Base-by-base conservation (phyloP, 1,140 invertebrate species). In the Daktulosphaira vitifoliae region DNA sequence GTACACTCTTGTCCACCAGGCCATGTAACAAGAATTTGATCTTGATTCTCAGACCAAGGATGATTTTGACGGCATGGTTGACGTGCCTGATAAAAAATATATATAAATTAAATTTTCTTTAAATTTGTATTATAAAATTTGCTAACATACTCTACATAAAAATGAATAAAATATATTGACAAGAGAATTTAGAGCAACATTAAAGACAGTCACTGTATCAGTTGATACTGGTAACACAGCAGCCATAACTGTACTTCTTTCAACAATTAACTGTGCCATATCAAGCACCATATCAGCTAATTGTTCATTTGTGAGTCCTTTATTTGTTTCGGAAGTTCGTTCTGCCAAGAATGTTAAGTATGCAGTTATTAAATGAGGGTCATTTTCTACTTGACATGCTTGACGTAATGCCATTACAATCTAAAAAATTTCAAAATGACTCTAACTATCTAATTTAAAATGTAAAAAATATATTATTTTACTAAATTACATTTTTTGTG, bases 321-420 rank as follows among this genome's bases (percentile, higher is more conserved):
- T 54, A 13, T 46, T 16, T 11, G 56, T 18, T 56, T 56, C 52
- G 26, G 42, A 77, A 26, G 66, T 66, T 18, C 33, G 53, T 42
- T 66, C 66, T 0, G 90, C 83, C 11, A 96, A 80, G 75, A 93
- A 96, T 22, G 82, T 81, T 22, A 96, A 86, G 74, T 96, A 96
- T n/a, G 86, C 85, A 65, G 87, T 87, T n/a, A 97, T 83, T 51
- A 90, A 79, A 7, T 79, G 75, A 0, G 90, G 88, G 71, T 88
- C 85, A 69, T 91, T 95, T 76, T 97, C 93, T 33, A 95, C 88
- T 69, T 92, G 86, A 72, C 91, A 90, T 5, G 93, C 92, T 65
- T 89, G 81, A 22, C 88, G 78, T 1, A 92, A 73, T 8, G 87
- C 84, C 3, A 80, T 79, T 29, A 88, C 82, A 13, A 74, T 70